Evolutionary conservation across 2,888 invertebrate genomes (phyloP), one percentile per base, ranked within the genome.

Genomic region (Noctua janthe): DNA sequence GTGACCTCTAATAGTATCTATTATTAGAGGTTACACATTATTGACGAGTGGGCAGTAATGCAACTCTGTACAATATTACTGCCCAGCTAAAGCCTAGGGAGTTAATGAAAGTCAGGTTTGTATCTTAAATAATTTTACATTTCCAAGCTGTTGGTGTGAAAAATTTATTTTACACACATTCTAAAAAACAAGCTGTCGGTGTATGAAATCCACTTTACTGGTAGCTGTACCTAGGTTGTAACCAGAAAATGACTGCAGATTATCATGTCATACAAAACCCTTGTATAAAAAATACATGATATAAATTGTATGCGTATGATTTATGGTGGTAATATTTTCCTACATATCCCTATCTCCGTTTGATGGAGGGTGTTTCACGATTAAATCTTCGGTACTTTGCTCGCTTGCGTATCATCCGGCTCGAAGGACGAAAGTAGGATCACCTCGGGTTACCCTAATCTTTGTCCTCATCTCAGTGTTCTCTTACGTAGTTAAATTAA

Each of bases 381-480:
- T 86, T 87, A 86, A 84, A 86, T 87, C 87, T 84, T 71, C 51
- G 75, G 75, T 84, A 78, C 81, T 86, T 84, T 76, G 59, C 70
- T 78, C 56, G 72, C 71, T 72, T 43, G 70, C 76, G 70, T 75
- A 75, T 80, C 66, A 83, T 76, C 76, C 51, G 43, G 35, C 56
- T 51, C 51, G 49, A 75, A 70, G 80, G 69, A 76, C 51, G 71
- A 49, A 35, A 39, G 35, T 74, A 49, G 54, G 72, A 79, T 85
- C 76, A 47, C 54, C 39, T 72, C 62, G 80, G 77, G 73, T 73
- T 47, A 5, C 51, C 71, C 59, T 76, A 78, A 86, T 81, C 87
- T 81, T 73, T 75, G 81, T 71, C 72, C 75, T 76, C 76, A 80
- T 86, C 67, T 75, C n/a, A 23, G 71, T 62, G 77, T 59, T 64